Base-by-base conservation (phyloP, 2,113 vertebrate genomes). In the Morone saxatilis region DNA sequence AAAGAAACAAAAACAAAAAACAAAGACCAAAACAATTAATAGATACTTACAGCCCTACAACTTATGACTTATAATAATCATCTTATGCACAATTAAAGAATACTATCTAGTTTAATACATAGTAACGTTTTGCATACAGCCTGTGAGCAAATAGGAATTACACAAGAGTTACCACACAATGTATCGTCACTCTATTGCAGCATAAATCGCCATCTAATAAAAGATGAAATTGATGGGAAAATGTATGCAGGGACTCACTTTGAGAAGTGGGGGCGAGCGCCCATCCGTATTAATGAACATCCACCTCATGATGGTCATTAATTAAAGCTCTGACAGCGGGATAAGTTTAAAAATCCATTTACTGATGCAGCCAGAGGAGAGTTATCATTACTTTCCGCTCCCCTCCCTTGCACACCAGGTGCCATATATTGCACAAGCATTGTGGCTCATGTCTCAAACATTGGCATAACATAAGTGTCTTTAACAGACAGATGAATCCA, bases 281-380 rank as follows among this genome's bases (percentile, higher is more conserved):
- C 48, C 76, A 36, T 61, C 53, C n/a, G 53, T 3, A 31, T 31
- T 31, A 31, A 31, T 31, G 31, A 31, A 2, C 31, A 31, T 31
- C 2, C 31, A 31, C 31, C 22, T 81, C 74, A 53, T 56, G n/a
- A 22, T 63, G 63, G 19, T 65, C 56, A 47, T 83, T 81, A 70
- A 79, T 78, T 78, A 88, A 76, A 62, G 38, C 53, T 45, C 41
- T 1, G 3, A 43, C 22, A 19, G 54, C 4, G 16, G 40, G 31
- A 22, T 14, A 57, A 45, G 22, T 68, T 75, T 86, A n/a, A 63
- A 56, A 75, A 67, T 67, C 71, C 61, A 72, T 80, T 57, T 31
- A 59, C 60, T 41, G 62, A 69, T 40, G 12, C 40, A 68, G 54
- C 36, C 50, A n/a, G 41, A 7, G 62, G 14, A 40, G 31, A 31